Base-by-base conservation (phyloP, 2,888 invertebrate genomes). In the Ectemnius cavifrons region DNA sequence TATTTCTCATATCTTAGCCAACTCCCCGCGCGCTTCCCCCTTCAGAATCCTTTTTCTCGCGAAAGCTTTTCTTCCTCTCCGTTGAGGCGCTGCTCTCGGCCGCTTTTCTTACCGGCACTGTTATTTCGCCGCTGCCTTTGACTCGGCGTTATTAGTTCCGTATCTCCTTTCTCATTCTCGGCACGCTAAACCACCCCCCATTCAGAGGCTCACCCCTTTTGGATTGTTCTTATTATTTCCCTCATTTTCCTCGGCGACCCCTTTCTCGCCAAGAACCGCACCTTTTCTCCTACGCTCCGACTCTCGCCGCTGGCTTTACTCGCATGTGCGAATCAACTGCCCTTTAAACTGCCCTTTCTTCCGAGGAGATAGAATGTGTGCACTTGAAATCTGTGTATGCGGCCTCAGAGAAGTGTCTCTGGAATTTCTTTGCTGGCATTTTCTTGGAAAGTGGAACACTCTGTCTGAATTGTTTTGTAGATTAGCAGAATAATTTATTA, bases 181-280 rank as follows among this genome's bases (percentile, higher is more conserved):
- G 8, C 11, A n/a, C 28, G 20, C 56, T 73, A 47, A 57, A 64
- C 27, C 63, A 11, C n/a, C 18, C 16, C 46, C 63, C 70, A 52
- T 73, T 66, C 47, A 62, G 70, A 73, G 61, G 59, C 28, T 61
- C 57, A 28, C 47, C 8, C 52, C 16, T 52, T 16, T 16, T 16
- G 16, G 14, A 16, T 16, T 16, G 16, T 16, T 52, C 52, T 52
- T 52, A 52, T 52, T 52, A 52, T 52, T 52, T 16, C 16, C 52
- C 52, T 52, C n/a, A 52, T 52, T 52, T 52, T 52, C 52, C 16
- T 52, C 37, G 37, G 37, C 37, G 37, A 37, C 37, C 37, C 37
- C 16, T 52, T 52, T 52, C 52, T 52, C 52, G 52, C 8, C 37
- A 4, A 37, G 37, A 37, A 23, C 23, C 23, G 37, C 37, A 1